Evolutionary conservation across 2,888 invertebrate species (phyloP).

Genomic region (Troides oblongomaculatus): DNA sequence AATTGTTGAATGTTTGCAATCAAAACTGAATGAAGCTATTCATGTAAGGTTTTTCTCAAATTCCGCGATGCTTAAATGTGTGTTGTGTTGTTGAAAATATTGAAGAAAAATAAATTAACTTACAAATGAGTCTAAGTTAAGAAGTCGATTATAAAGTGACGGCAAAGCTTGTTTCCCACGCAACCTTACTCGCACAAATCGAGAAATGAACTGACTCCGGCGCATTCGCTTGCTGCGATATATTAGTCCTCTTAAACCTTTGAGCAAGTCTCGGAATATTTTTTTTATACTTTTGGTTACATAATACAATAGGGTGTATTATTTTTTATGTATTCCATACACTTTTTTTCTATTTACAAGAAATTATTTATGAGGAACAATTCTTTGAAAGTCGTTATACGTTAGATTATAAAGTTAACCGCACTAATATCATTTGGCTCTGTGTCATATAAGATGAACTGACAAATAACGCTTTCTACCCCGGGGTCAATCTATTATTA

Average conservation of each 20-base stretch:
- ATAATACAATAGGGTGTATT: not conserved
- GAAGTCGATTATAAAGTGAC: constrained; percentile 1
- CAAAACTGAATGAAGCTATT: no score
- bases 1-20: not conserved
- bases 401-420: no score
- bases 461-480: no score
- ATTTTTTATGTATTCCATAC: not conserved
- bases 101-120: constrained; percentile 8
- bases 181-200: constrained; percentile 19
- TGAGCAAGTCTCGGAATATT: not conserved
- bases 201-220: constrained; percentile 14
- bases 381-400: no score
- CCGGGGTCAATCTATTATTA: no score
- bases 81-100: not conserved
- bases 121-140: constrained; percentile 5
- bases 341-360: not conserved
- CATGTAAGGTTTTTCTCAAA: not conserved
- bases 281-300: constrained; percentile 3
- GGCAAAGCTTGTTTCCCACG: constrained; percentile 7
- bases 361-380: no score
- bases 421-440: no score
- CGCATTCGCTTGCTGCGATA: constrained; percentile 7
- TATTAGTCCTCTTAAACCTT: constrained; percentile 2
- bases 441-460: no score
- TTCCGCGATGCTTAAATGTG: not conserved